Percentiles rank a stretch among this genome's conserved stretches.
Conservation (phyloP, 2,888 invertebrate species). For the Lottia gigantea region DNA sequence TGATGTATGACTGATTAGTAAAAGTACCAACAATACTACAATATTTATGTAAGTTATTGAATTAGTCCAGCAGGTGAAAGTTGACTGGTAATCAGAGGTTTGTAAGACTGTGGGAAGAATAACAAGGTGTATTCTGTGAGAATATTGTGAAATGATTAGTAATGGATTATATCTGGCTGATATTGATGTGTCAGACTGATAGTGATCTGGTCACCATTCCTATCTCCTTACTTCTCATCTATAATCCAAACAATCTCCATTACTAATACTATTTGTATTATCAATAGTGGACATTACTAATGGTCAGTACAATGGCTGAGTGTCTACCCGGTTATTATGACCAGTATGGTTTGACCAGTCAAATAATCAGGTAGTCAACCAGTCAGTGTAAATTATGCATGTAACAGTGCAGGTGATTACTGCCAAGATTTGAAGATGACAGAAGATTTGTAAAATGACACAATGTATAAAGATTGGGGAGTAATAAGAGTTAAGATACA, state of each 20-base stretch:
- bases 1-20: too few relatives aligned
- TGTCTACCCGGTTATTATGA: constrained; percentile 2
- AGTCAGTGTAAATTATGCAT: neutral
- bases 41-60: constrained; percentile 2
- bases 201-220: constrained; percentile 7
- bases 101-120: neutral
- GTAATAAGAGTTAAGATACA: too few relatives aligned
- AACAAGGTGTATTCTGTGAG: neutral
- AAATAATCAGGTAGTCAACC: neutral
- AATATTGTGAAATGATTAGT: constrained; percentile 1
- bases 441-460: neutral
- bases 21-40: too few relatives aligned
- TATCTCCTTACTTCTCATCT: neutral
- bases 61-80: neutral
- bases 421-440: constrained; percentile 5
- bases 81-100: neutral
- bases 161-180: neutral
- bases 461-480: too few relatives aligned
- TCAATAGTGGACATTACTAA: neutral
- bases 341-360: neutral
- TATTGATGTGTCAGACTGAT: neutral
- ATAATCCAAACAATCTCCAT: constrained; percentile 4
- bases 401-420: neutral
- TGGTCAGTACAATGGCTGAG: neutral
- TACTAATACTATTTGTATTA: constrained; percentile 2